Evolutionary conservation across 2,888 invertebrate genomes (phyloP).

Genomic region (Drosophila meridionalis): DNA sequence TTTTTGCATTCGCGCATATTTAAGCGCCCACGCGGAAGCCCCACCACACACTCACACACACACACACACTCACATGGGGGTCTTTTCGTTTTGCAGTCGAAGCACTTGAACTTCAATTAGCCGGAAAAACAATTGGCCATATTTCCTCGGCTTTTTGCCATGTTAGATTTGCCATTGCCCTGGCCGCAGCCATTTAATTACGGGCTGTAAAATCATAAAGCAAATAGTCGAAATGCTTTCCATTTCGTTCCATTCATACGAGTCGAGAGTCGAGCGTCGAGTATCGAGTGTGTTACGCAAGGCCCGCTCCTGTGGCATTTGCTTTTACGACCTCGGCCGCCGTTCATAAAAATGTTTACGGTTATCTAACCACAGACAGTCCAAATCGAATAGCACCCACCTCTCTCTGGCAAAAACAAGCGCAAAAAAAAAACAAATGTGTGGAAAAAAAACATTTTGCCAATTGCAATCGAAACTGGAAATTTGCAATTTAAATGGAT

Average conservation of each 20-base stretch:
- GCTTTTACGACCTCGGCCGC: slow-evolving; percentile 60
- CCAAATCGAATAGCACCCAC: slow-evolving; percentile 30
- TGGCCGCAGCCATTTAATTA: slow-evolving; percentile 45
- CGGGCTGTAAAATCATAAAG: slow-evolving; percentile 45
- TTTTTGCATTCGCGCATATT: slow-evolving; percentile 26
- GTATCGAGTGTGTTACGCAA: slow-evolving; percentile 39
- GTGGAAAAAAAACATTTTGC: slow-evolving; percentile 41
- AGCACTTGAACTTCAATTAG: slow-evolving; percentile 54
- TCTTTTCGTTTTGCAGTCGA: background rate
- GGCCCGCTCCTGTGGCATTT: slow-evolving; percentile 18
- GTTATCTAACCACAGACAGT: slow-evolving; percentile 59
- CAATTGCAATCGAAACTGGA: slow-evolving; percentile 73
- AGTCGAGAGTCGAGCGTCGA: background rate
- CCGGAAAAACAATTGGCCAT: slow-evolving; percentile 35
- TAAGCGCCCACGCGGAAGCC: slow-evolving; percentile 23
- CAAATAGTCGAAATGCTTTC: slow-evolving; percentile 42
- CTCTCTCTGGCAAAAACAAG: slow-evolving; percentile 5
- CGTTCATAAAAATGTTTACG: slow-evolving; percentile 41
- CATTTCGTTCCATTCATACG: slow-evolving; percentile 32
- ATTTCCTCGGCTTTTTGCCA: background rate
- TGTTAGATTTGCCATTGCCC: background rate
- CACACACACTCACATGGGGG: background rate
- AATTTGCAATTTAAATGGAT: slow-evolving; percentile 77
- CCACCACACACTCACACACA: background rate
- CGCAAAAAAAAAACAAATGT: slow-evolving; percentile 2